phyloP scores from a whole-genome alignment of 1,140 invertebrate genomes.

The Drosophila nigromelanica region DNA sequence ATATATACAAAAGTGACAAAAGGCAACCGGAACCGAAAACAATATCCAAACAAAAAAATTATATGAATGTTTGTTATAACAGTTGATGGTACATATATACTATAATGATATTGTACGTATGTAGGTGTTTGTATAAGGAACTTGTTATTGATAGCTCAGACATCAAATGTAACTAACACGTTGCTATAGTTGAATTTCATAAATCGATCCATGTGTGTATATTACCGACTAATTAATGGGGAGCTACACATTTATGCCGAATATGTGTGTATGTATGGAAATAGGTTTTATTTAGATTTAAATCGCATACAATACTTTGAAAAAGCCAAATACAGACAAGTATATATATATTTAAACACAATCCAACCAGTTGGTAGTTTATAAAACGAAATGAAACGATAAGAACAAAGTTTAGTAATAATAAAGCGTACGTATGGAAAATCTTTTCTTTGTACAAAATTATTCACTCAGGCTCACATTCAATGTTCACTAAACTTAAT shows the following conservation, averaged over 20 bases:
- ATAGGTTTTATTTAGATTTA: slow-evolving; percentile 76
- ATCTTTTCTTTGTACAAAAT: slow-evolving; percentile 54
- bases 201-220: slow-evolving; percentile 2
- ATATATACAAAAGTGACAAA: slow-evolving; percentile 56
- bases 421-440: slow-evolving; percentile 65
- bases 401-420: slow-evolving; percentile 69
- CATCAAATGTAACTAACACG: slow-evolving; percentile 47
- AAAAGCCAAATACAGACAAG: slow-evolving; percentile 60
- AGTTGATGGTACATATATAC: slow-evolving; percentile 48
- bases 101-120: slow-evolving; percentile 23
- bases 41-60: slow-evolving; percentile 55
- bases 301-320: slow-evolving; percentile 57
- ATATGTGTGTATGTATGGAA: slow-evolving; percentile 34
- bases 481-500: slow-evolving; percentile 1
- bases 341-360: slow-evolving; percentile 53
- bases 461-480: slow-evolving; percentile 7
- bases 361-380: slow-evolving; percentile 77
- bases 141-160: slow-evolving; percentile 72
- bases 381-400: slow-evolving; percentile 56
- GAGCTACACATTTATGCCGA: slow-evolving; percentile 10
- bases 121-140: slow-evolving; percentile 58
- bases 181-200: slow-evolving; percentile 31
- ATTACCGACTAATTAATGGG: slow-evolving; percentile 16
- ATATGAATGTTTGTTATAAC: slow-evolving; percentile 70
- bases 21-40: slow-evolving; percentile 38